Base-by-base conservation (phyloP, 2,113 vertebrate genomes). In the Pygathrix nemaeus region DNA sequence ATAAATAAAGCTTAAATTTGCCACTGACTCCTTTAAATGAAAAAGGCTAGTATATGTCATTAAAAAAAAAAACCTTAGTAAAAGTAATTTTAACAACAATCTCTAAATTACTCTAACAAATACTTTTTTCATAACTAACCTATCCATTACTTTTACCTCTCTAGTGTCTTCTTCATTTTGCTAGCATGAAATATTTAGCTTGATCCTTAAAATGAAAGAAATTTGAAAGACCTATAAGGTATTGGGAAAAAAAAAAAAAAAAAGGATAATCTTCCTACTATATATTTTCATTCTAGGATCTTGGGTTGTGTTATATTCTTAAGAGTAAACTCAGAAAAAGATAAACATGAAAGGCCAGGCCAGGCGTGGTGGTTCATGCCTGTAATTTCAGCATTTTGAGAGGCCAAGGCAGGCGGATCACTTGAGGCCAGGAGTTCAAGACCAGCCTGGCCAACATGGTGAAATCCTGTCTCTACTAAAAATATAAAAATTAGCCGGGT, bases 81-180 rank as follows among this genome's bases (percentile, higher is more conserved):
- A 83, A 92, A 91, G 7, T 66, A 68, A 97, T 55, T 73, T 78
- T 87, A 79, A 88, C 52, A 93, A 96, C 94, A 7, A 30, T n/a
- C 45, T 93, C 61, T 84, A 38, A 85, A 84, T 83, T 57, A 90
- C n/a, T 72, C 57, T 80, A 73, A 40, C 2, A 90, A 75, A 27
- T 40, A 48, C 23, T 52, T 82, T 14, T 52, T 96, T 88, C 48
- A 64, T 59, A 76, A 70, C 43, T 70, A 93, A 72, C 25, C n/a
- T 83, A 87, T 45, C 59, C 7, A 64, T 72, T 59, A 90, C 27
- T 52, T 81, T 93, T 40, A 90, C 72, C 5, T 85, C 48, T 81
- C 45, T 61, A 61, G 68, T 2, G 68, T 45, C n/a, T 55, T 87
- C 75, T 88, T 38, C 73, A 70, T 64, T 85, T 84, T 80, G 21